These are phyloP conservation scores for Gymnodraco acuticeps DNA, from an alignment of 2,797 vertebrate genomes.

Conservation along the genomic window DNA sequence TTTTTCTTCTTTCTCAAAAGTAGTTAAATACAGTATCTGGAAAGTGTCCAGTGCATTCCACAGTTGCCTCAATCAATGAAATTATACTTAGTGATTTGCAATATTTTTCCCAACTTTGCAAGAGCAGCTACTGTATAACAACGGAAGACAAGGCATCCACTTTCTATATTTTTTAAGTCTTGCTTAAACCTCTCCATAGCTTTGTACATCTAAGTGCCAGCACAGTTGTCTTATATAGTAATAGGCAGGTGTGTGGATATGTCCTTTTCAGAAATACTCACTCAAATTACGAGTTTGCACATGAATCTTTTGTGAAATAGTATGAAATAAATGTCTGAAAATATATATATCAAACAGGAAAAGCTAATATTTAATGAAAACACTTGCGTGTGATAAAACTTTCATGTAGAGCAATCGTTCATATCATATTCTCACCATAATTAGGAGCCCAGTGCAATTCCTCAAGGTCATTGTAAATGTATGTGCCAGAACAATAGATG, in stretches of 20 bases:
- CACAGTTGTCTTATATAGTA: background rate
- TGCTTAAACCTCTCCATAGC: background rate
- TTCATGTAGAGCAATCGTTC: slow-evolving; percentile 13
- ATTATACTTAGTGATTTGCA: slow-evolving; percentile 37
- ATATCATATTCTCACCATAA: slow-evolving; percentile 32
- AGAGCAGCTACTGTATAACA: slow-evolving; percentile 7
- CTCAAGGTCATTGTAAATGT: slow-evolving; percentile 42
- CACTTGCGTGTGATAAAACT: background rate
- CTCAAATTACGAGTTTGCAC: background rate
- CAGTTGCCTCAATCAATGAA: slow-evolving; percentile 41
- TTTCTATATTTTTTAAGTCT: slow-evolving; percentile 20
- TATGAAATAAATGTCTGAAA: background rate
- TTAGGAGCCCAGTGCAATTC: slow-evolving; percentile 17
- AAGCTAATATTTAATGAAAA: slow-evolving; percentile 19
- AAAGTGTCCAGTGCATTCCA: slow-evolving; percentile 44
- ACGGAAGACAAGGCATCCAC: background rate
- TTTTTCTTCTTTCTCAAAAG: slow-evolving; percentile 47
- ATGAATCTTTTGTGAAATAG: background rate
- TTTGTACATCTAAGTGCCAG: background rate
- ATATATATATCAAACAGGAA: slow-evolving; percentile 1
- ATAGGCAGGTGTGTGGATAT: background rate
- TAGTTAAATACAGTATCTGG: slow-evolving; percentile 40
- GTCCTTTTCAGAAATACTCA: background rate
- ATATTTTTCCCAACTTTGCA: slow-evolving; percentile 26
- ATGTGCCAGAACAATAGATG: slow-evolving; percentile 45